Conservation (phyloP, 2,888 invertebrate species). For the Drosophila lacicola region DNA sequence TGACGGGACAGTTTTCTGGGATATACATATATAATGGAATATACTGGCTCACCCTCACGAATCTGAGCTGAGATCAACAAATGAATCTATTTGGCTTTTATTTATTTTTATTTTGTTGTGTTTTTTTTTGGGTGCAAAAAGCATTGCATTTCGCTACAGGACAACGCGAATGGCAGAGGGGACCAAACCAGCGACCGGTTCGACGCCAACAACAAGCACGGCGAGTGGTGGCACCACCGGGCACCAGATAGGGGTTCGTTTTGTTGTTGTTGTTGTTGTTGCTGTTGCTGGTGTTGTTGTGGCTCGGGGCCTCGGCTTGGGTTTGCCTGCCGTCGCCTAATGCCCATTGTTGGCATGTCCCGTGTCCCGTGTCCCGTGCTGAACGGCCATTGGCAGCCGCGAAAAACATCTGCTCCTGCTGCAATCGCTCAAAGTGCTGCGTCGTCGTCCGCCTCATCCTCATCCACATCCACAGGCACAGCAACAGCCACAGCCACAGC, state of each 20-base stretch:
- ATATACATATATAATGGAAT: not conserved
- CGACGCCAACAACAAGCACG: conserved; percentile 54
- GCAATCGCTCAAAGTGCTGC: conserved; percentile 68
- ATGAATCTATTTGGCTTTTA: conserved; percentile 56
- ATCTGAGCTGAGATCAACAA: conserved; percentile 49
- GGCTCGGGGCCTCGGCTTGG: conserved; percentile 16
- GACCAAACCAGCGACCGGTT: conserved; percentile 49
- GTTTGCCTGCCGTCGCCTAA: conserved; percentile 40
- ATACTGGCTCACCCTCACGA: conserved; percentile 37
- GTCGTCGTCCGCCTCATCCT: conserved; percentile 1
- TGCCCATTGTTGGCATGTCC: conserved; percentile 72
- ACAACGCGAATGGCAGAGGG: conserved; percentile 26
- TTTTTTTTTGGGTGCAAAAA: conserved; percentile 47
- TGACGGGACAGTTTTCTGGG: conserved; percentile 18
- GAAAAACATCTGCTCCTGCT: conserved; percentile 84
- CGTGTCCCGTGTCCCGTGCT: conserved; percentile 43
- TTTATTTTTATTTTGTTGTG: not conserved
- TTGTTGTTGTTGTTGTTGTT: conserved; percentile 2
- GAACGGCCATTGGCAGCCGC: conserved; percentile 55
- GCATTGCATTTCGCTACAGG: conserved; percentile 53
- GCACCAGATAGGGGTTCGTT: conserved; percentile 8
- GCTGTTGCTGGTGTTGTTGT: conserved; percentile 9
- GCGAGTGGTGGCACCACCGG: conserved; percentile 22
- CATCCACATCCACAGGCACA: not conserved
- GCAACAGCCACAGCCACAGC: not conserved